Evolutionary conservation across 1,140 invertebrate species (phyloP).

Genomic region (Cyclargus thomasi): DNA sequence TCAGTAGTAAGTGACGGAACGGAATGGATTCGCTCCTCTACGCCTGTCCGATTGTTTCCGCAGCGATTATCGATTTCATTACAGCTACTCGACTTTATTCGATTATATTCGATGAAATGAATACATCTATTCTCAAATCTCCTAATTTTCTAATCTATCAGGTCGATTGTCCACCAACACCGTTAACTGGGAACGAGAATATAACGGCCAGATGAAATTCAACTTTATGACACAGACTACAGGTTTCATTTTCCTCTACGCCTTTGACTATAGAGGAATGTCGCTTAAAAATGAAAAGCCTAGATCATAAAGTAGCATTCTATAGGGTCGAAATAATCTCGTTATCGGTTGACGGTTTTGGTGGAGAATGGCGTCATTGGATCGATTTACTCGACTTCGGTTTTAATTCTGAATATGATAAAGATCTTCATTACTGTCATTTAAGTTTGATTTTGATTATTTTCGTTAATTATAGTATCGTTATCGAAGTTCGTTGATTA

Average conservation of each 20-base stretch:
- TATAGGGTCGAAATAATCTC: too few species aligned
- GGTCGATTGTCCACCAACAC: too few species aligned
- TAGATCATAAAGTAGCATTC: too few species aligned
- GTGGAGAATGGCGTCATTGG: too few species aligned
- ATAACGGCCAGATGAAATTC: too few species aligned
- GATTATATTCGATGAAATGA: background rate
- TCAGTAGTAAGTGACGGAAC: constrained; percentile 36
- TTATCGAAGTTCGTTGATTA: background rate
- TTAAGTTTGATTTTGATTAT: background rate
- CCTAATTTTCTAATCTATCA: background rate
- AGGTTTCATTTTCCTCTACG: too few species aligned
- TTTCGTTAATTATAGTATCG: background rate
- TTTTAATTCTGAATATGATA: constrained; percentile 1
- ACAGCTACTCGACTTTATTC: constrained; percentile 13
- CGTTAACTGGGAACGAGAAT: too few species aligned
- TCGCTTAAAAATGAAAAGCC: too few species aligned
- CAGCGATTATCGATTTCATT: constrained; percentile 35
- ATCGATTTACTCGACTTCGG: background rate
- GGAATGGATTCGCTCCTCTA: constrained; percentile 42
- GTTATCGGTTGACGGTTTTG: too few species aligned
- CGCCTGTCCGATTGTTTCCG: constrained; percentile 39
- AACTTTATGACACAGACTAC: too few species aligned
- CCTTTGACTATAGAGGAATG: too few species aligned
- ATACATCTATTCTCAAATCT: background rate
- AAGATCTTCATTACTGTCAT: background rate